Percentiles rank a stretch among this genome's conserved stretches.
These are phyloP conservation scores for Nomia melanderi DNA, from an alignment of 1,140 invertebrate species.

Conservation along the genomic window DNA sequence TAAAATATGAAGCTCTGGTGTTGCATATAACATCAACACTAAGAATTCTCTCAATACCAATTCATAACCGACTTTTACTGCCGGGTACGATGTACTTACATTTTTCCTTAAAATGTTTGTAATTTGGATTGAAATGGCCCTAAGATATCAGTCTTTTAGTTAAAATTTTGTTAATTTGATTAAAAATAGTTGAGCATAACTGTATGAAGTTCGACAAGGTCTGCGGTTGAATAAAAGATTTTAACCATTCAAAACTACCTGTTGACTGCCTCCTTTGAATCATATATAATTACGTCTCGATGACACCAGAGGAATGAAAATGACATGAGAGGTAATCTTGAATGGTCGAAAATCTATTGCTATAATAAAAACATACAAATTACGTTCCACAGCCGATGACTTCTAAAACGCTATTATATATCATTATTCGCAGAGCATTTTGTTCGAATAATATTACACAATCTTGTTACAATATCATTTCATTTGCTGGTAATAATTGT, in stretches of 20 bases:
- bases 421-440: slow-evolving; percentile 38
- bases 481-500: neutral
- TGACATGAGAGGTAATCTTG: neutral
- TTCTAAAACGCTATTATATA: slow-evolving; percentile 40
- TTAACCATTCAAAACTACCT: neutral
- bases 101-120: slow-evolving; percentile 42
- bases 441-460: slow-evolving; percentile 24
- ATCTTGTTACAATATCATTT: slow-evolving; percentile 7
- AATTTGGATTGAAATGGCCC: slow-evolving; percentile 72
- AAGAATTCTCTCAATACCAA: slow-evolving; percentile 21
- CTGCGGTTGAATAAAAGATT: neutral
- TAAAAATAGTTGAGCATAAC: slow-evolving; percentile 63
- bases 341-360: neutral
- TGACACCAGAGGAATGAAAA: neutral
- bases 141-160: slow-evolving; percentile 77
- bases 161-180: slow-evolving; percentile 69
- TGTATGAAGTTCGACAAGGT: slow-evolving; percentile 33
- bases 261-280: neutral
- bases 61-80: slow-evolving; percentile 37
- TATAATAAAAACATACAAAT: slow-evolving; percentile 35
- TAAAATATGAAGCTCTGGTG: slow-evolving; percentile 16
- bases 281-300: neutral
- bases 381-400: slow-evolving; percentile 39
- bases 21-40: slow-evolving; percentile 25
- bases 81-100: slow-evolving; percentile 9